Base-by-base conservation (phyloP, 2,888 invertebrate species). In the Caradrina kadenii region DNA sequence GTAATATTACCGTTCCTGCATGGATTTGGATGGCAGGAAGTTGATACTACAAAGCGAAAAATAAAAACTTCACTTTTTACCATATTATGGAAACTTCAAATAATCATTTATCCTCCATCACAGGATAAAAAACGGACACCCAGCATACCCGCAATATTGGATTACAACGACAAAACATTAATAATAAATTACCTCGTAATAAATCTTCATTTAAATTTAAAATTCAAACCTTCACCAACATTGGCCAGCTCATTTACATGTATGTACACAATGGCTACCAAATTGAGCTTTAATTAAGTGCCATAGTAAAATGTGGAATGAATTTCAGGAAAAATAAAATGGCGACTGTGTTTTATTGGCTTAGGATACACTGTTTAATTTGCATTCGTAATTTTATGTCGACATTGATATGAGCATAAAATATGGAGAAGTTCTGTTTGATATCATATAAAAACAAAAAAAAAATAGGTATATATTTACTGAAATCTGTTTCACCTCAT, bases 211-310 rank as follows among this genome's bases (percentile, higher is more conserved):
- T 67, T 54, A 62, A 68, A 74, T 59, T 66, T 62, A 42, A 63
- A 78, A 73, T 65, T 58, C 15, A 45, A 39, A 54, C 66, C 61
- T 49, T 59, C 42, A 31, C 69, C 72, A 72, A 48, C 64, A 63
- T 50, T 55, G 56, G 45, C 68, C 50, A 62, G 35, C 67, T 74
- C 65, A 74, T 80, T 77, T 81, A 67, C 70, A 81, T 72, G 11
- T 50, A n/a, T 66, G 49, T 66, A 63, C 55, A 80, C 74, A 68
- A 55, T 71, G 67, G 48, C 31, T 22, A 15, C 61, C 22, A 66
- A 75, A 71, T 70, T 58, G 49, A 22, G 58, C 52, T 62, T 75
- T 67, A 70, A 78, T 75, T 66, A 67, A 42, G 69, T 52, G 45
- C 61, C 17, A 60, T 74, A 74, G 65, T 77, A 39, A 61, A 58